phyloP scores from a whole-genome alignment of 1,140 invertebrate genomes.

The Lepeophtheirus salmonis region DNA sequence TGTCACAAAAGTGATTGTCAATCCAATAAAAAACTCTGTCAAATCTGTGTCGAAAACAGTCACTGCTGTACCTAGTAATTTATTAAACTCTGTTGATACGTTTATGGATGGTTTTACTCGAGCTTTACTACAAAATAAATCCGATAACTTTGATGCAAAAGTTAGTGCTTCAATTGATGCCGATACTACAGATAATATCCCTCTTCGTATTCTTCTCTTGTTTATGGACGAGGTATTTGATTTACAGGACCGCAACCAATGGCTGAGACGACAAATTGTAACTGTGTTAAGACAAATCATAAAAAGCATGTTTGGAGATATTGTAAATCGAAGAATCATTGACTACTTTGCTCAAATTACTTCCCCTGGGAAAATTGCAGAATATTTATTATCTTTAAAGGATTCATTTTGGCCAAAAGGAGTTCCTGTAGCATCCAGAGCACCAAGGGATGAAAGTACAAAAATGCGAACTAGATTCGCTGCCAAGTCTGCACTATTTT shows the following conservation, averaged over 20 bases:
- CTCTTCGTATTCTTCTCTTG: constrained; percentile 59
- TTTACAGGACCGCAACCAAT: constrained; percentile 62
- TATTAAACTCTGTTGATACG: constrained; percentile 52
- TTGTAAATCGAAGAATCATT: constrained; percentile 69
- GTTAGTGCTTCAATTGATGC: constrained; percentile 3
- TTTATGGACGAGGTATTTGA: constrained; percentile 84
- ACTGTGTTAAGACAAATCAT: constrained; percentile 54
- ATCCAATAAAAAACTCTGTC: constrained; percentile 24
- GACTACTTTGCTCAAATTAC: constrained; percentile 75
- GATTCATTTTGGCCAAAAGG: constrained; percentile 61
- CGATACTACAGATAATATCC: constrained; percentile 32
- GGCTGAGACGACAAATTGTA: constrained; percentile 60
- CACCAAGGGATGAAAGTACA: constrained; percentile 43
- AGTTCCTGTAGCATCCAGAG: constrained; percentile 37
- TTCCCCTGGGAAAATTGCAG: constrained; percentile 67
- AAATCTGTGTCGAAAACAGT: constrained; percentile 31
- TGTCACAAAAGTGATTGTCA: constrained; percentile 17
- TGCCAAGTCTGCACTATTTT: constrained; percentile 61
- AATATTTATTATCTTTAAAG: constrained; percentile 69
- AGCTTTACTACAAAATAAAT: constrained; percentile 8
- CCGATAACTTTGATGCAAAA: constrained; percentile 1
- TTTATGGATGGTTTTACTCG: constrained; percentile 53
- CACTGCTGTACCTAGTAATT: constrained; percentile 29
- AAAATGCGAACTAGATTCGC: constrained; percentile 59
- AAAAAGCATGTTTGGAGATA: constrained; percentile 44